Evolutionary conservation across 2,113 vertebrate genomes (phyloP), one percentile per base, ranked within the genome.

Genomic region (Mungos mungo): DNA sequence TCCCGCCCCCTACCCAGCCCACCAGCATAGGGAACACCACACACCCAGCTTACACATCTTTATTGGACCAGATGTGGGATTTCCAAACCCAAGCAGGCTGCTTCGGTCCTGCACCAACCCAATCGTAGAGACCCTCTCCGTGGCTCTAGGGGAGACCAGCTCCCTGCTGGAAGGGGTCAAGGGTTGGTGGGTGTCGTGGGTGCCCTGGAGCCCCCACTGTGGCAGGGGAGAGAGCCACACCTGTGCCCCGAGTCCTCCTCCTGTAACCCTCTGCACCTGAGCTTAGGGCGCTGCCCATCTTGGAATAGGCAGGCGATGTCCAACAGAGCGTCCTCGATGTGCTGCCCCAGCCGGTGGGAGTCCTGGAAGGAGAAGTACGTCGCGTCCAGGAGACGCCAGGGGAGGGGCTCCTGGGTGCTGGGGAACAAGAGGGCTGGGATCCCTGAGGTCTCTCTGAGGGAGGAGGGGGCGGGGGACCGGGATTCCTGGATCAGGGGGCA

Each of bases 261-360:
- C 87, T 60, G 60, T 33, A 19, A 19, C 1, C 57, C n/a, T 35
- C 82, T 16, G 92, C 60, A 13, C 57, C 60, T 54, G 47, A 45
- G 33, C 50, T 79, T 72, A 33, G 90, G 87, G 35, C 23, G 90
- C 41, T 88, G 89, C 23, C 95, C 91, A 1, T 80, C 63, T 38
- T 89, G 94, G 98, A 99, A 98, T 89, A 99, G 98, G 54, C 98
- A 82, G 19, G 99, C 94, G 68, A 99, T 97, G 4, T 99, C 99
- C 13, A 97, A 65, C 92, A 99, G 93, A 1, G 99, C 99, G 11
- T 98, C 98, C 76, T 96, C 97, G 60, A 99, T 99, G 97, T 98
- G 98, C 68, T 79, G 95, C 7, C 99, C 99, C 96, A 99, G 99
- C 77, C 98, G 98, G 81, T 98, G 99, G 47, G 99, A 98, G 57